Evolutionary conservation across 2,797 vertebrate genomes (phyloP), one percentile per base, ranked within the genome.

Genomic region (Microhierax caerulescens): DNA sequence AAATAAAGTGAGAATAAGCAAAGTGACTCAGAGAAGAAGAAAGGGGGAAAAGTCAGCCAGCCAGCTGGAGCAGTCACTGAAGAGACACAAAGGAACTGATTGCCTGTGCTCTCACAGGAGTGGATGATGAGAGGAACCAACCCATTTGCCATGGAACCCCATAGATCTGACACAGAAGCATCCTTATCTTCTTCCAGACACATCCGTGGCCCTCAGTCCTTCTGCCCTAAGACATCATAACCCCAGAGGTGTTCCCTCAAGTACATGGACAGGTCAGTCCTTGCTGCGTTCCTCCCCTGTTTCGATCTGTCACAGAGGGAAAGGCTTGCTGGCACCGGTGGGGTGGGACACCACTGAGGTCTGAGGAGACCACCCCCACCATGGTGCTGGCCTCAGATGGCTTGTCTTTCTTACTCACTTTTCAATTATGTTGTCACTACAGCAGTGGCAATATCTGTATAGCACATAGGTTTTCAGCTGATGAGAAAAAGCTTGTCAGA

Each of bases 81-180:
- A 68, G 19, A 70, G 13, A 51, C 0, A 2, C 9, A 41, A 20
- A 9, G 27, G 61, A 91, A 28, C 48, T 1, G 23, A 9, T 18
- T 36, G 1, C 4, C 13, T n/a, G 10, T 3, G 2, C 22, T 72
- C 22, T 18, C 7, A 4, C 18, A 51, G 22, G 34, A 7, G 11
- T 32, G 5, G 3, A 13, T 41, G 22, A 19, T 39, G 24, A 84
- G 23, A 12, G 14, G 21, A 77, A 3, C 18, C 2, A 15, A 11
- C 9, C 11, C 0, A 20, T 75, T 72, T 75, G 13, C 28, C 15
- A 18, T 0, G 0, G 17, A 64, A 7, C 5, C 3, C 36, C 25
- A 28, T 2, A 75, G 37, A 72, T 43, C 41, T 81, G 61, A 23
- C 0, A 4, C 1, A 75, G n/a, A 9, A 88, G 56, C 18, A 78